Base-by-base conservation (phyloP, 2,797 vertebrate species). In the Coreius guichenoti region DNA sequence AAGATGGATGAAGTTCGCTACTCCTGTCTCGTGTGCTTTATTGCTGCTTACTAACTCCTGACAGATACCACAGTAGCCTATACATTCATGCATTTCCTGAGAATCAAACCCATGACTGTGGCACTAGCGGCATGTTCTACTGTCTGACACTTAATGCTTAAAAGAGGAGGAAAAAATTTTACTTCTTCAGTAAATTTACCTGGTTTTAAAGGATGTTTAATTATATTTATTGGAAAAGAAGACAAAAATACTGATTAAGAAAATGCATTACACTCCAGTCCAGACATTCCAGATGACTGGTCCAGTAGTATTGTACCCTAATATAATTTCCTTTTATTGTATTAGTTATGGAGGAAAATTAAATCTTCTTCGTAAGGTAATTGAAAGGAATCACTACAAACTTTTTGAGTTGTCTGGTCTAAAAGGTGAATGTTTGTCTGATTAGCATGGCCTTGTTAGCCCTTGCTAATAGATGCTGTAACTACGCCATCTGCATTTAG, bases 371-470 rank as follows among this genome's bases (percentile, higher is more conserved):
- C 17, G 56, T 82, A 82, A 86, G 49, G 21, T 26, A 14, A 54
- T 29, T 21, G 21, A 81, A 87, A 86, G 77, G 80, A 16, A 63
- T 81, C 69, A 67, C 83, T 86, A 58, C 21, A 68, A 84, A 26
- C 47, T 43, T 72, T 82, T 73, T 84, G 86, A 81, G 73, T 43
- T 33, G 65, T 86, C 67, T 81, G 81, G 51, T 84, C 54, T 75
- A 13, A 56, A 47, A 72, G 43, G n/a, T 73, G 43, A 73, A 73
- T 8, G 43, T 72, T 26, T 47, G 39, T 47, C 70, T 47, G 26
- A 73, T 47, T 73, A 73, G 70, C 45, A 16, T n/a, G 31, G 31
- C 6, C 51, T 2, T n/a, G 3, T n/a, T 36, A 56, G 31, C 74
- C 26, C 31, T 36, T 23, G 73, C 73, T 36, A 33, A 12, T 33